Evolutionary conservation across 2,113 vertebrate genomes (phyloP).

Genomic region (Tringa solitaria): DNA sequence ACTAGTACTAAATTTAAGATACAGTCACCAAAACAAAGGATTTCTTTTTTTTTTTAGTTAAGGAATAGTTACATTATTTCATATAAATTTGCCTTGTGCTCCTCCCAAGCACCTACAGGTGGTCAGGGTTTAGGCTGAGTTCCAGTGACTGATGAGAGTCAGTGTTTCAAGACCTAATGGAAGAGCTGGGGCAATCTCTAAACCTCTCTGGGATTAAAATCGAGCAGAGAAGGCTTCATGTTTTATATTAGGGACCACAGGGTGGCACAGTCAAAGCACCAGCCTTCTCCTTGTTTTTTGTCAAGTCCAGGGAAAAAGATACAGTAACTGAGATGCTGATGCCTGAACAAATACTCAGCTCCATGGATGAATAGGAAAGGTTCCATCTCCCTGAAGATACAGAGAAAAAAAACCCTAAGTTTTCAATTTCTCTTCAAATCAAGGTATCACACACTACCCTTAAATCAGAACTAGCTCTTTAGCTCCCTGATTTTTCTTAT

Average conservation of each 20-base stretch:
- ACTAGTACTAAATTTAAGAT: neutral
- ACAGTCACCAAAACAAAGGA: neutral
- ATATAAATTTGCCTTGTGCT: neutral
- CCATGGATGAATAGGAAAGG: neutral
- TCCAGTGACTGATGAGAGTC: neutral
- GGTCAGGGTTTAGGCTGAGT: neutral
- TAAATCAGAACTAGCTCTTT: neutral
- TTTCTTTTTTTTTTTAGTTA: neutral
- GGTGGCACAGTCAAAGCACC: neutral
- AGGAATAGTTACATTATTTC: neutral
- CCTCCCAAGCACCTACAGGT: neutral
- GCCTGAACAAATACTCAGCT: neutral
- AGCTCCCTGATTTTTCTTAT: neutral
- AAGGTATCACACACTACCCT: neutral
- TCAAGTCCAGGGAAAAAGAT: neutral
- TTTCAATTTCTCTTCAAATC: neutral
- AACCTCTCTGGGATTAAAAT: neutral
- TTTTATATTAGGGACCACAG: neutral
- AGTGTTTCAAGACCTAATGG: neutral
- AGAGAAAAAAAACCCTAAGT: neutral
- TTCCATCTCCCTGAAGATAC: neutral
- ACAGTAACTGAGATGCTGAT: neutral
- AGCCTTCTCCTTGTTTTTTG: neutral
- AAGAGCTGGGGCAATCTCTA: neutral
- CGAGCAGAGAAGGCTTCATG: neutral